Evolutionary conservation across 1,140 invertebrate species (phyloP), one percentile per base, ranked within the genome.

Genomic region (Trachymyrmex cornetzi): DNA sequence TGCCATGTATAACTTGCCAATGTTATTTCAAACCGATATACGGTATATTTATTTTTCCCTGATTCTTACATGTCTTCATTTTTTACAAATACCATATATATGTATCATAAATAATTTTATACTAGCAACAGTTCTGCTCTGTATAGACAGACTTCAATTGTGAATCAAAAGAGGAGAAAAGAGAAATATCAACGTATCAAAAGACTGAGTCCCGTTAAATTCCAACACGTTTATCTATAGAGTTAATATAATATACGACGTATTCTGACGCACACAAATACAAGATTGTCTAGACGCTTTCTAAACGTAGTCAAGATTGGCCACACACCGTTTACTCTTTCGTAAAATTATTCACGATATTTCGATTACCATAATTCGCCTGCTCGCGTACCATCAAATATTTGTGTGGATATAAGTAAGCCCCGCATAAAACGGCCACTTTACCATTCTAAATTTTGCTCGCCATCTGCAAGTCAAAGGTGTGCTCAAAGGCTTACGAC

Each of bases 401-500:
- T 84, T 84, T 84, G 80, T 82, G 67, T 75, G 57, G 80, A 84
- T 84, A 84, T 84, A 84, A 84, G 61, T 38, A 69, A 86, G 71
- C 59, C 57, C 67, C 69, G 87, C 69, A 86, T 87, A 55, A 89
- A 88, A 66, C 75, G 59, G 61, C 44, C 88, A 79, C 77, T 89
- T 89, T 89, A 89, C 79, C 66, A 89, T 90, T 90, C 86, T 75
- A 87, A 89, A 89, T 89, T 89, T 85, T 30, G 71, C 57, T 63
- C 59, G 61, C 71, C 77, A 90, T 90, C 85, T 90, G 88, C 88
- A 89, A 90, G 88, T 90, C 88, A 90, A 90, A 88, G 59, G 19
- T 16, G 61, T 57, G 63, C 88, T 90, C 77, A 72, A 89, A 89
- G 75, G 88, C 88, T 90, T 90, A 90, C 88, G 59, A 88, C 16